Conservation (phyloP, 1,140 invertebrate genomes). For the Pseudomyrmex flavicornis region DNA sequence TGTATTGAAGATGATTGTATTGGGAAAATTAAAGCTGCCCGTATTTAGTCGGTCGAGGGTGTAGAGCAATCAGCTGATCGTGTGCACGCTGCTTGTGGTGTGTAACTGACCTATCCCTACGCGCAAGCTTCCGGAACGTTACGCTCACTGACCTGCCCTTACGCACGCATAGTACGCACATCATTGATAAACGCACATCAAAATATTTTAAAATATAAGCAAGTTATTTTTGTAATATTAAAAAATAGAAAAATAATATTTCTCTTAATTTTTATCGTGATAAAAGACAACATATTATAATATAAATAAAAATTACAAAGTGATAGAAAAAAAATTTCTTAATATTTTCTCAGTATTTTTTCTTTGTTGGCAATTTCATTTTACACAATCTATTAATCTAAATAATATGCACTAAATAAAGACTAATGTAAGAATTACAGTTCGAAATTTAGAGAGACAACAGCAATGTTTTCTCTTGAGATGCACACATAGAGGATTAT, state of each 20-base stretch:
- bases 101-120: constrained; percentile 7
- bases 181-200: no score
- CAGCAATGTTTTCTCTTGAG: constrained; percentile 21
- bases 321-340: not conserved
- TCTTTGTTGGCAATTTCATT: not conserved
- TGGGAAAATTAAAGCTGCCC: not conserved
- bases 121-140: not conserved
- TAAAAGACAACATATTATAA: no score
- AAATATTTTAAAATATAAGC: no score
- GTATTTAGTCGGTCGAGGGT: not conserved
- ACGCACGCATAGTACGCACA: no score
- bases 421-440: no score
- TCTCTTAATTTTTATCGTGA: no score
- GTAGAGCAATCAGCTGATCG: constrained; percentile 37
- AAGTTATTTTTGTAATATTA: no score
- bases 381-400: no score
- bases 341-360: not conserved
- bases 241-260: no score
- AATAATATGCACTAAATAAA: no score
- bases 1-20: not conserved
- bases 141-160: not conserved
- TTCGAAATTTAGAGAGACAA: no score
- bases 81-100: not conserved
- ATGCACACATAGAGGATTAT: not conserved
- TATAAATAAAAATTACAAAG: not conserved